Base-by-base conservation (phyloP, 2,888 invertebrate species). In the Drosophila melanosoma region DNA sequence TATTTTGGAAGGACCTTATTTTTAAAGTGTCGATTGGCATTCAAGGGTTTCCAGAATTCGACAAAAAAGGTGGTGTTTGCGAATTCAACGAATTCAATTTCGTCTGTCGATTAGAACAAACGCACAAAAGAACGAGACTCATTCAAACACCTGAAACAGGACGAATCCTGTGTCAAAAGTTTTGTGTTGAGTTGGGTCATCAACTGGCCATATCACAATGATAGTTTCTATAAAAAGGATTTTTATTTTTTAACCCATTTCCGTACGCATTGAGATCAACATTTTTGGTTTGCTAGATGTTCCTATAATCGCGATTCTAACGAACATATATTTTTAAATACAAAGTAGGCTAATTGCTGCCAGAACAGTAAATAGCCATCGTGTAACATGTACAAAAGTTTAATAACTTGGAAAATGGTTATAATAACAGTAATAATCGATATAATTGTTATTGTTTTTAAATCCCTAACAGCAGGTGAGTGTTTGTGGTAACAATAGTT, bases 381-480 rank as follows among this genome's bases (percentile, higher is more conserved):
- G 17, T 51, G 35, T 20, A 63, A 12, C 11, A 20, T n/a, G n/a
- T 49, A 53, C 12, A 38, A 23, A 51, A 51, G 6, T 3, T 29
- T 2, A 10, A 48, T 26, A 35, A 12, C 5, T n/a, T 29, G 48
- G 17, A 23, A 54, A 62, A 26, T 6, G 11, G 40, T 3, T 12
- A 36, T 29, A 26, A 45, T 5, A 35, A 35, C 17, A 38, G 11
- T 10, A n/a, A n/a, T n/a, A n/a, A n/a, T n/a, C n/a, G n/a, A n/a
- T n/a, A n/a, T 5, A 23, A 26, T 52, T 62, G 49, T 57, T 29
- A 23, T 38, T 66, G 60, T 64, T 36, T 20, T 32, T 8, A 45
- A 58, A 26, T 56, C 26, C 65, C 26, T 10, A 15, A 49, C 26
- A 53, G 17, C 38, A 60, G 72, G 78, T 78, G 63, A 68, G 72